Base-by-base conservation (phyloP, 2,113 vertebrate species). In the Anhinga rufa region DNA sequence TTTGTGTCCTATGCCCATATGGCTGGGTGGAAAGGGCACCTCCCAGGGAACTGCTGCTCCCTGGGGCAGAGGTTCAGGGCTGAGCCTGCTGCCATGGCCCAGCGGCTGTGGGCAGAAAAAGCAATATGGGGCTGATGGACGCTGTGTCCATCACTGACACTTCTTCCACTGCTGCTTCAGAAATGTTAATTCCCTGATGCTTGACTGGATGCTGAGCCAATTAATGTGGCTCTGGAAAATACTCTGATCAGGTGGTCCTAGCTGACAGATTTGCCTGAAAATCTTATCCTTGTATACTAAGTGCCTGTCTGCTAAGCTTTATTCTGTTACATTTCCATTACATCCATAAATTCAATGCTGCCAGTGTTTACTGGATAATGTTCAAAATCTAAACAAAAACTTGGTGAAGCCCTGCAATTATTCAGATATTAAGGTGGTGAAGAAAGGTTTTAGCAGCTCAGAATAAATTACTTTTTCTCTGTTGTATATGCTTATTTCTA, bases 131-230 rank as follows among this genome's bases (percentile, higher is more conserved):
- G 18, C 32, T 61, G 26, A 7, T 40, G 62, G 31, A 49, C 10
- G 31, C 26, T 21, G 2, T 22, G 16, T 15, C 34, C 1, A 0
- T 61, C 52, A 40, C 64, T 51, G 38, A 46, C 0, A 2, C 8
- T 88, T 64, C 69, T 85, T 81, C 51, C 24, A 38, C 19, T 22
- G 8, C 14, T 91, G 38, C 55, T 79, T 87, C 55, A 65, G 44
- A 76, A 84, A 75, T 42, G 42, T 54, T 68, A 62, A 31, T 69
- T 55, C 31, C 21, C 42, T 85, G 36, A 24, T 68, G 29, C 29
- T 46, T 72, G 32, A 31, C 58, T 51, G 74, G 21, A 25, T 76
- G 58, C 52, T 24, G 12, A 76, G 34, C 21, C 18, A 82, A 40
- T 65, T 79, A 65, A 21, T 13, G 18, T 51, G 38, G 21, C 51